Evolutionary conservation across 2,888 invertebrate species (phyloP), one percentile per base, ranked within the genome.

Genomic region (Acronicta psi): DNA sequence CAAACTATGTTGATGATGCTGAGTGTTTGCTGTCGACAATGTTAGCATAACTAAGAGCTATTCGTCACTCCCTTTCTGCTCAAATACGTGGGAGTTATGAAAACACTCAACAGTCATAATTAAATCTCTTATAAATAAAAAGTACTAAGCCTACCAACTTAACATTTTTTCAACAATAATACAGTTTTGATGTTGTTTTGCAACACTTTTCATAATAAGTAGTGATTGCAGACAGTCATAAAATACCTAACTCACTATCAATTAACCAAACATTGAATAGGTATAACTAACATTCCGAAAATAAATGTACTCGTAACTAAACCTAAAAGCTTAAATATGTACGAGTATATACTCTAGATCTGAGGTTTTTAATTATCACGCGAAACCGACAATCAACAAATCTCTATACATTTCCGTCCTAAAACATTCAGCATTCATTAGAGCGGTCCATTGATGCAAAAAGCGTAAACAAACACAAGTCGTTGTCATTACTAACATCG

Each of bases 371-470:
- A 25, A 25, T 11, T 29, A 11, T 3, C 3, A 29, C 11, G 11
- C 11, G 11, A 11, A 29, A 29, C 29, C 29, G 11, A 29, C 25
- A 25, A 23, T 25, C 25, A 44, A 40, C 16, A 11, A 23, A 44
- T 18, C 45, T 29, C 44, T 40, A 52, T 44, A 58, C 23, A 61
- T 73, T 49, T 40, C 50, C 37, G 29, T 36, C 14, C 38, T 38
- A 43, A 43, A 59, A 45, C 17, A 45, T 38, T 47, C 29, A 34
- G 54, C 42, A 45, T 63, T 73, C 63, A 75, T 72, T 75, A 68
- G 42, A 44, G 31, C 50, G 40, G 56, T 52, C 55, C 55, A 67
- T 63, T 77, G 64, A 69, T 14, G 64, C 51, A 57, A 58, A 50
- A 57, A 52, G 37, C 44, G 49, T 55, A 65, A 61, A 66, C 45